Conservation (phyloP, 2,113 vertebrate species). For the Elaphurus davidianus region DNA sequence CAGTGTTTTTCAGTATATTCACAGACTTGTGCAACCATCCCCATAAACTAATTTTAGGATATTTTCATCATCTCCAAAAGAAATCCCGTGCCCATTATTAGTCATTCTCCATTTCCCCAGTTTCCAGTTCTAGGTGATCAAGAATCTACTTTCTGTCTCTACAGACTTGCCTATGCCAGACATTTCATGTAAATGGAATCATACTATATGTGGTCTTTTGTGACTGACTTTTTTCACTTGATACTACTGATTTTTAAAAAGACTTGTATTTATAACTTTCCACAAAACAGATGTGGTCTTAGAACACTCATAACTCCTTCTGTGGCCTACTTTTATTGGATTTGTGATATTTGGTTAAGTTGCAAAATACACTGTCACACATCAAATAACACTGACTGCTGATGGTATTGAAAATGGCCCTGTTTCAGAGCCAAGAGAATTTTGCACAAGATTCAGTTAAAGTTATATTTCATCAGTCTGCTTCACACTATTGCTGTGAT, state of each 20-base stretch:
- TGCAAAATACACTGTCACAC: background rate
- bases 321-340: constrained; percentile 7
- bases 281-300: constrained; percentile 6
- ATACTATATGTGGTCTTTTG: background rate
- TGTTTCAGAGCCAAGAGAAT: constrained; percentile 18
- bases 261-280: constrained; percentile 14
- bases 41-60: constrained; percentile 4
- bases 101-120: background rate
- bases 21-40: background rate
- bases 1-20: background rate
- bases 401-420: background rate
- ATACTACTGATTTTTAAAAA: constrained; percentile 31
- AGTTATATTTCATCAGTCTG: background rate
- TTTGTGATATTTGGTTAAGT: constrained; percentile 50
- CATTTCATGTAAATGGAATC: background rate
- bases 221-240: constrained; percentile 5
- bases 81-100: background rate
- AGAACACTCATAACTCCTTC: background rate
- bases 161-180: background rate
- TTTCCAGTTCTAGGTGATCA: background rate
- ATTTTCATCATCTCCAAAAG: background rate
- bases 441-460: background rate
- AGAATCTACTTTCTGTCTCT: background rate
- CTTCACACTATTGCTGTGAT: background rate
- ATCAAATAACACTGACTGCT: constrained; percentile 2